Conservation (phyloP, 2,113 vertebrate genomes). For the Calyptommatus sinebrachiatus region DNA sequence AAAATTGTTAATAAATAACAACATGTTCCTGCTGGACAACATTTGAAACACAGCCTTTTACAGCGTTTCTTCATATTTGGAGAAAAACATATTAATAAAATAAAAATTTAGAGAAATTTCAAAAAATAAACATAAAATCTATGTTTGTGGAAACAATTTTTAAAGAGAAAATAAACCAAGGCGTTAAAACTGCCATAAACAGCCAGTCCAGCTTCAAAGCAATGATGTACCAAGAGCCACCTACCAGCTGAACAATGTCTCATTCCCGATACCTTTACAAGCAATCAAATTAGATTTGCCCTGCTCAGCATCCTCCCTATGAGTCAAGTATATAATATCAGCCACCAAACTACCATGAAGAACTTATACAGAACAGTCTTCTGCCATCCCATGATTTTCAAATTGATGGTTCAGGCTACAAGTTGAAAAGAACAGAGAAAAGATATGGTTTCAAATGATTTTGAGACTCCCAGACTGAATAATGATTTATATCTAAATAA, state of each 20-base stretch:
- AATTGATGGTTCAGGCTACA: background rate
- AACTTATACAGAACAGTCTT: too few species aligned
- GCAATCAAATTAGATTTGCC: too few species aligned
- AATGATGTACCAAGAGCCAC: too few species aligned
- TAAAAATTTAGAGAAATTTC: background rate
- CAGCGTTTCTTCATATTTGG: background rate
- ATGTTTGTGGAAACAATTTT: background rate
- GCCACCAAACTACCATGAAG: too few species aligned
- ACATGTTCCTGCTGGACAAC: background rate
- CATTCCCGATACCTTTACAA: too few species aligned
- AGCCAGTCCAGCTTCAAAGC: too few species aligned
- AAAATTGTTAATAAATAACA: background rate
- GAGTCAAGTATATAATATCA: too few species aligned
- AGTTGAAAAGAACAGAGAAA: background rate
- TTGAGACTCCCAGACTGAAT: background rate
- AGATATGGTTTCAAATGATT: background rate
- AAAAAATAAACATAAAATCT: background rate
- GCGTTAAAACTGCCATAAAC: background rate
- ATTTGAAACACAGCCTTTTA: background rate
- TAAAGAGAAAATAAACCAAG: background rate
- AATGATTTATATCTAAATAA: too few species aligned
- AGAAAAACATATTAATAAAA: background rate
- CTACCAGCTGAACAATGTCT: too few species aligned
- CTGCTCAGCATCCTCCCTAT: too few species aligned
- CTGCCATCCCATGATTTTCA: too few species aligned